A percentile compares a stretch with the other conserved stretches of the same genome.
These are phyloP conservation scores for Peromyscus aztecus DNA, from an alignment of 2,797 vertebrate species.

Conservation along the genomic window DNA sequence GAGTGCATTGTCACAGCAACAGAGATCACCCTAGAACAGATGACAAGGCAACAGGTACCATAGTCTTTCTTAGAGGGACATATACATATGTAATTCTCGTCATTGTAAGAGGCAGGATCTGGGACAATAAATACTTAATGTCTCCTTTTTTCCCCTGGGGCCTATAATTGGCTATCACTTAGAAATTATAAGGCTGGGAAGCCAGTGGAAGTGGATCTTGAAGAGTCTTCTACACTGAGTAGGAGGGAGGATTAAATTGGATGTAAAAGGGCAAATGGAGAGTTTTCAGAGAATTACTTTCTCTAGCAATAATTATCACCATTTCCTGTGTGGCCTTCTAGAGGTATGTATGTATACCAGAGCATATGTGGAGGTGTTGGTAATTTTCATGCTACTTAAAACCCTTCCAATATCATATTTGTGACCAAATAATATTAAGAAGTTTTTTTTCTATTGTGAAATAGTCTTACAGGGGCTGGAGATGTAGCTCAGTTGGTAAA, in stretches of 20 bases:
- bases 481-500: neutral
- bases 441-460: neutral
- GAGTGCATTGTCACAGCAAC: neutral
- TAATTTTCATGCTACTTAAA: slow-evolving; percentile 40
- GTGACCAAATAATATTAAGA: neutral
- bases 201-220: neutral
- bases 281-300: neutral
- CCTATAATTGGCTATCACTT: neutral
- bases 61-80: slow-evolving; percentile 25
- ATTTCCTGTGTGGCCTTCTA: neutral
- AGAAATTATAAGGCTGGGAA: neutral
- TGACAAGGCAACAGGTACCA: neutral
- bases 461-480: neutral
- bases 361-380: neutral
- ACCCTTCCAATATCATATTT: slow-evolving; percentile 26
- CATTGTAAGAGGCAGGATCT: neutral
- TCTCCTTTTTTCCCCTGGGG: no score
- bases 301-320: neutral
- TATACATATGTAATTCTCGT: neutral
- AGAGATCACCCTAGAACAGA: neutral
- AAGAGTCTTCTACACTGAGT: neutral
- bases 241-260: neutral
- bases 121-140: neutral
- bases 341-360: slow-evolving; percentile 17
- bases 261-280: neutral